These are phyloP conservation scores for Hybos culiciformis DNA, from an alignment of 2,888 invertebrate genomes.

Conservation along the genomic window DNA sequence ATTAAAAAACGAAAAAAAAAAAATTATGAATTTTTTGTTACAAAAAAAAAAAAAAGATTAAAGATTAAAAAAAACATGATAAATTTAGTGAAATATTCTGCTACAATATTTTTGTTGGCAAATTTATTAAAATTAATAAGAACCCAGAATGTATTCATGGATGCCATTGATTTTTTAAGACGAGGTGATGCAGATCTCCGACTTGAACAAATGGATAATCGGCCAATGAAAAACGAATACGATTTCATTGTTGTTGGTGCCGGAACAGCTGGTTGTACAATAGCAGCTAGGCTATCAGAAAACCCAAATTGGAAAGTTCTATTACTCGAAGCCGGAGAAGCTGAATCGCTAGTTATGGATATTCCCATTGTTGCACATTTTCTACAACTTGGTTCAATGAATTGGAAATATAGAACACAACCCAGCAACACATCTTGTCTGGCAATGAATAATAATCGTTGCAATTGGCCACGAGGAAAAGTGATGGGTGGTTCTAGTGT, in stretches of 20 bases:
- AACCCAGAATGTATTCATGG: conserved; percentile 23
- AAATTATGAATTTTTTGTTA: background rate
- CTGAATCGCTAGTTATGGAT: conserved; percentile 61
- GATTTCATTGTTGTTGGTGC: conserved; percentile 70
- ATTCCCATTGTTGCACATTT: conserved; percentile 59
- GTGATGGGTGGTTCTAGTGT: conserved; percentile 71
- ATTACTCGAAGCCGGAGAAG: conserved; percentile 57
- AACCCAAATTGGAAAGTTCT: conserved; percentile 49
- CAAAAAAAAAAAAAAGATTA: background rate
- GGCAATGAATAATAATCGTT: conserved; percentile 59
- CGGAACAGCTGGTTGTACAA: conserved; percentile 63
- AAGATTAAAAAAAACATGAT: conserved; percentile 7
- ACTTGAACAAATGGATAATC: conserved; percentile 29
- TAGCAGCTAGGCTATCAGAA: conserved; percentile 61
- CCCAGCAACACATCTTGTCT: conserved; percentile 58
- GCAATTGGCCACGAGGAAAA: conserved; percentile 69
- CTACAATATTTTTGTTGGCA: conserved; percentile 9
- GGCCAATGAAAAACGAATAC: conserved; percentile 39
- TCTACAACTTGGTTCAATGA: conserved; percentile 52
- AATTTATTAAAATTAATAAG: conserved; percentile 9
- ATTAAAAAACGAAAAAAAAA: background rate
- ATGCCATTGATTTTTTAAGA: conserved; percentile 27
- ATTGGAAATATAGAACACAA: conserved; percentile 71
- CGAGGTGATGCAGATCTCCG: conserved; percentile 29
- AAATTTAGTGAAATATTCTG: conserved; percentile 4